Evolutionary conservation across 2,888 invertebrate species (phyloP), one percentile per base, ranked within the genome.

Genomic region (Oscheius myriophilus): DNA sequence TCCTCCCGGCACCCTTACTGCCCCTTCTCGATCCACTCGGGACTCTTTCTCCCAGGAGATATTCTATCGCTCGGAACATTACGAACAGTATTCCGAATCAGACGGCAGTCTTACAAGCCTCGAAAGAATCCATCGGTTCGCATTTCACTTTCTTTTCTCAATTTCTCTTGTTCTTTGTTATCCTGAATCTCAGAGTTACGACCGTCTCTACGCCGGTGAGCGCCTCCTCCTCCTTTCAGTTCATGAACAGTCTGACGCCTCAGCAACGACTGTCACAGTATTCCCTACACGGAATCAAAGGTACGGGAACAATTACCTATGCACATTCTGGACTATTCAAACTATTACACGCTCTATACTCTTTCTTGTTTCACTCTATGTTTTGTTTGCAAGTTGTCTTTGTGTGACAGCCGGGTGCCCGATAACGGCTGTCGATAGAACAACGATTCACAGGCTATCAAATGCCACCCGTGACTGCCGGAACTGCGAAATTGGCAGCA

Each of bases 261-360:
- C 63, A 67, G 43, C 72, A 72, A 41, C 18, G 78, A 52, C 61
- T 76, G 2, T 78, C 78, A 4, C 67, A 72, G 23, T 74, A 71
- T 26, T 72, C 75, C 46, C 69, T 78, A 49, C 78, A 78, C 62
- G 71, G 72, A 62, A 78, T 78, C 58, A 65, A 71, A 52, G 78
- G 78, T 76, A 33, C 33, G 33, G 33, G 33, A 9, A 33, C 33
- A 9, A 33, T 33, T 33, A 33, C n/a, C n/a, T n/a, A n/a, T n/a
- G n/a, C n/a, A n/a, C n/a, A n/a, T n/a, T n/a, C n/a, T n/a, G n/a
- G n/a, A n/a, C n/a, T n/a, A n/a, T 33, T 33, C 33, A 33, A 33
- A 33, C 4, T 33, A 33, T 33, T 33, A n/a, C n/a, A n/a, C n/a
- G n/a, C 33, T 33, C 33, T 33, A 33, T 33, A 3, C 33, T 6